Conservation (phyloP, 2,888 invertebrate species). For the Bursaphelenchus okinawaensis region DNA sequence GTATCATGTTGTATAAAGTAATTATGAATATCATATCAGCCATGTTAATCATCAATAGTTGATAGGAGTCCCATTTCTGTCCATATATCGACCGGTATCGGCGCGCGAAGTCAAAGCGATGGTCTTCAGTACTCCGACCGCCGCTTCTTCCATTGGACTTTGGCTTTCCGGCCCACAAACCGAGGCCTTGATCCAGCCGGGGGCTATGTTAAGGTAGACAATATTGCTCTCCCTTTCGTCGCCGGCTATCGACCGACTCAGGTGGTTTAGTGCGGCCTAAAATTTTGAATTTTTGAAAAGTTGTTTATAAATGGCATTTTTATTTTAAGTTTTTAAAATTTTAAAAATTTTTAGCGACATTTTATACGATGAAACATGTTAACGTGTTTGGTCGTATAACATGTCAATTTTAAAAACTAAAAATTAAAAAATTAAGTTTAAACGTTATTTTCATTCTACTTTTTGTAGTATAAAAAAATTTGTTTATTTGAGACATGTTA, state of each 20-base stretch:
- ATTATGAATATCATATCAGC: no score
- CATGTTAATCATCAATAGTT: background rate
- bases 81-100: background rate
- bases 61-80: background rate
- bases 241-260: constrained; percentile 1
- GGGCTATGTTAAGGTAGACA: background rate
- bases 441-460: no score
- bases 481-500: no score
- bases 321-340: no score
- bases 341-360: no score
- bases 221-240: background rate
- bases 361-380: no score
- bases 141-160: background rate
- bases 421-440: no score
- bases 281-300: background rate
- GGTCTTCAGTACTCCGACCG: background rate
- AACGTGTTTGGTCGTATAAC: no score
- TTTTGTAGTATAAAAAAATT: no score
- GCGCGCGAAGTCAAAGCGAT: background rate
- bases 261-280: background rate
- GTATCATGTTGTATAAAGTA: no score
- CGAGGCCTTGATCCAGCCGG: constrained; percentile 3
- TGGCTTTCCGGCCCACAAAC: background rate
- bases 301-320: no score
- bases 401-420: no score